These are phyloP conservation scores for Brenthis hecate DNA, from an alignment of 2,888 invertebrate genomes.

Conservation along the genomic window DNA sequence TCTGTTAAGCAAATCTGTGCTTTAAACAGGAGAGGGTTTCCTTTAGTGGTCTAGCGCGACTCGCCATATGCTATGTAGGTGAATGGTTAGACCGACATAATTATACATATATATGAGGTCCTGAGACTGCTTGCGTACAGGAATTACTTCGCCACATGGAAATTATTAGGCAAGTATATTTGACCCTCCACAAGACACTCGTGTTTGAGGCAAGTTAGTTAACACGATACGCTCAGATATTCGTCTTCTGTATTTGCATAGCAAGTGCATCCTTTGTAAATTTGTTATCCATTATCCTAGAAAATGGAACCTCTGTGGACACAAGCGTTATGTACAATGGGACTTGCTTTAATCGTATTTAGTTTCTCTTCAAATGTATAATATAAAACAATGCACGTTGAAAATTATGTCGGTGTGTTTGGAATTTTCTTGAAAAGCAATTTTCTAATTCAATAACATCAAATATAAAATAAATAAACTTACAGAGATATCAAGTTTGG, in stretches of 20 bases:
- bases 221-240: conserved; percentile 21
- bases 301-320: conserved; percentile 25
- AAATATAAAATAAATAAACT: no score
- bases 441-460: no score
- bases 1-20: no score
- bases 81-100: no score
- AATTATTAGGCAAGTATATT: background rate
- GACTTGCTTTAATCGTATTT: background rate
- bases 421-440: no score
- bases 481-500: no score
- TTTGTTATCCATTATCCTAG: conserved; percentile 29
- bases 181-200: conserved; percentile 15
- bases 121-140: background rate
- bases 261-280: conserved; percentile 30
- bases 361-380: background rate
- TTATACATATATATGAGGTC: background rate
- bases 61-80: no score
- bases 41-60: no score
- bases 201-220: conserved; percentile 18
- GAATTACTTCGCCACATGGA: no score
- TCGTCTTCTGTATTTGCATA: conserved; percentile 28
- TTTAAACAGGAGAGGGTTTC: no score
- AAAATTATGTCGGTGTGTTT: no score
- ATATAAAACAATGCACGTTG: background rate
- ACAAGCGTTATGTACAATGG: conserved; percentile 15